These are phyloP conservation scores for Ectemnius lituratus DNA, from an alignment of 2,888 invertebrate species.

Conservation along the genomic window DNA sequence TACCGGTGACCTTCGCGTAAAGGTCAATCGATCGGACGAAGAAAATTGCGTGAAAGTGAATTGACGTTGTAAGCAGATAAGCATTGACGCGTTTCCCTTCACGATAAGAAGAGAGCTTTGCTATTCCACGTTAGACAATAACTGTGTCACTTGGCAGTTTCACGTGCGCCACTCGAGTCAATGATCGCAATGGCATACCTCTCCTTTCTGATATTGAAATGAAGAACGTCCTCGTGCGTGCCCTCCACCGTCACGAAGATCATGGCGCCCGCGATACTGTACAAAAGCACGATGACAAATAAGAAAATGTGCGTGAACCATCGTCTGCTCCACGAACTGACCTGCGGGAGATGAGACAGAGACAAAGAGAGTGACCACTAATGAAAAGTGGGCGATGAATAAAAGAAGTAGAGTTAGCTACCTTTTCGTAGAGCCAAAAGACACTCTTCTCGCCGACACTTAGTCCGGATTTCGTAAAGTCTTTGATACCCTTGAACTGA, in stretches of 20 bases:
- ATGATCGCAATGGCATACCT: constrained; percentile 60
- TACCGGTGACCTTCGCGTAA: constrained; percentile 36
- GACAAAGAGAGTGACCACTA: background rate
- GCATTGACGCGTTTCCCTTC: background rate
- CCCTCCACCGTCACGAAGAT: constrained; percentile 90
- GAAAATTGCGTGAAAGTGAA: constrained; percentile 43
- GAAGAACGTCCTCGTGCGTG: constrained; percentile 73
- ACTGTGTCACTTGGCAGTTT: background rate
- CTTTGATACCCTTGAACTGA: constrained; percentile 88
- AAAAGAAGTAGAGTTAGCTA: constrained; percentile 67
- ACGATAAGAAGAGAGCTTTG: background rate
- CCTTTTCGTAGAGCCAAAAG: constrained; percentile 88
- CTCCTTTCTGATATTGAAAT: constrained; percentile 68
- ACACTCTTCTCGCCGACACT: constrained; percentile 91
- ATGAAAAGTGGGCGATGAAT: background rate
- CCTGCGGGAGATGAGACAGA: constrained; percentile 62
- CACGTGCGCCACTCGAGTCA: background rate
- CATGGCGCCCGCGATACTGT: constrained; percentile 89
- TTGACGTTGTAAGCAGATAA: background rate
- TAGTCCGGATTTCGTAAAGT: constrained; percentile 89
- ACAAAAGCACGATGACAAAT: constrained; percentile 86
- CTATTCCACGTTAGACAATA: background rate
- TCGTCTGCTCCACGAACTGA: constrained; percentile 85
- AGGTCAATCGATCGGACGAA: constrained; percentile 49
- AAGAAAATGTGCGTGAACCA: constrained; percentile 96